phyloP scores from a whole-genome alignment of 1,140 invertebrate species.

The Atta colombica region DNA sequence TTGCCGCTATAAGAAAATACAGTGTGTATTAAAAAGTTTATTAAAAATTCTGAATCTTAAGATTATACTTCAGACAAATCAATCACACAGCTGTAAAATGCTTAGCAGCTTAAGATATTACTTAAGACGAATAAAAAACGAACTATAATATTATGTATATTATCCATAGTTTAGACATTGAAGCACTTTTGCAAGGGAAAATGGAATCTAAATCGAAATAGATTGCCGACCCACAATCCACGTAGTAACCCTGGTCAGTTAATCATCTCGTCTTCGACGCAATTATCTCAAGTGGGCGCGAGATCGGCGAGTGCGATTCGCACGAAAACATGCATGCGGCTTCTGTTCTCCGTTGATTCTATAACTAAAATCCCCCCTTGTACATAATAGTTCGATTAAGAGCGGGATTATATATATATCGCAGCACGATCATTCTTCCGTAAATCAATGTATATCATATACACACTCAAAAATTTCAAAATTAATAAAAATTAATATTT shows the following conservation, averaged over 20 bases:
- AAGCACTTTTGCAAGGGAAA: slow-evolving; percentile 64
- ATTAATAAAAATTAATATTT: background rate
- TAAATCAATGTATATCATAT: background rate
- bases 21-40: too few species aligned
- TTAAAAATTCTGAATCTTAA: too few species aligned
- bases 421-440: background rate
- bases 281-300: slow-evolving; percentile 84
- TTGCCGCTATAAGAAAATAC: too few species aligned
- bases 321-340: slow-evolving; percentile 65
- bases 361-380: slow-evolving; percentile 34
- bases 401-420: background rate
- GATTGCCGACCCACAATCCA: slow-evolving; percentile 79
- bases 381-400: background rate
- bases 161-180: background rate
- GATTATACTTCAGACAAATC: too few species aligned
- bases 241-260: slow-evolving; percentile 74
- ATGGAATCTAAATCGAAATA: slow-evolving; percentile 80
- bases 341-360: slow-evolving; percentile 72
- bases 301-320: slow-evolving; percentile 79
- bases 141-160: too few species aligned
- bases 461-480: background rate
- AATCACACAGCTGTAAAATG: too few species aligned
- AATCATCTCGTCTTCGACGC: slow-evolving; percentile 83
- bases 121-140: too few species aligned
- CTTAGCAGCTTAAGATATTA: too few species aligned